These are phyloP conservation scores for Hippocampus zosterae DNA, from an alignment of 2,113 vertebrate species.

Conservation along the genomic window DNA sequence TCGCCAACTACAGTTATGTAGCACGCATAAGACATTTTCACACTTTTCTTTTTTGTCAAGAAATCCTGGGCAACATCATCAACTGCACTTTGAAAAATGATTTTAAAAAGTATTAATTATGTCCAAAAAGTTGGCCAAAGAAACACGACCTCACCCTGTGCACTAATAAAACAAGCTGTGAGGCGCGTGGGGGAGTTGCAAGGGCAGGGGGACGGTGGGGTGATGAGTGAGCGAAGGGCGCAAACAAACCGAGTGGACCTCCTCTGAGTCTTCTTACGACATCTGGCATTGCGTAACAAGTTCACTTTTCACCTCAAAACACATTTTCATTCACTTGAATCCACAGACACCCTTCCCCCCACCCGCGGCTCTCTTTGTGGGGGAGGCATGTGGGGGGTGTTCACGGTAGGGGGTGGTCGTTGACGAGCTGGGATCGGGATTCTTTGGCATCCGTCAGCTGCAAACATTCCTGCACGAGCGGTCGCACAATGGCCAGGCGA, in stretches of 20 bases:
- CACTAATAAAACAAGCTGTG: background rate
- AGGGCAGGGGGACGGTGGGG: background rate
- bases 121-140: background rate
- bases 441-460: conserved; percentile 2
- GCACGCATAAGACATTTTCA: no score
- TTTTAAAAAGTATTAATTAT: background rate
- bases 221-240: background rate
- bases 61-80: background rate
- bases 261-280: background rate
- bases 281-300: background rate
- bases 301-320: background rate
- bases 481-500: background rate
- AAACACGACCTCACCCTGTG: background rate
- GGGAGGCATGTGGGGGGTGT: background rate
- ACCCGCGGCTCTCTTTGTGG: background rate
- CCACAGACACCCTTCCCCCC: background rate
- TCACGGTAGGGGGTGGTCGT: background rate
- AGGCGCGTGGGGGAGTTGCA: no score
- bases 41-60: background rate
- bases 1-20: no score
- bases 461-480: background rate
- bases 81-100: background rate
- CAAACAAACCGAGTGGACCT: background rate
- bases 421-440: background rate
- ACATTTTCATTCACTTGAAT: background rate